These are phyloP conservation scores for Ianthella basta DNA, from an alignment of 37 sponge, comb jelly and placozoan species.

Conservation along the genomic window DNA sequence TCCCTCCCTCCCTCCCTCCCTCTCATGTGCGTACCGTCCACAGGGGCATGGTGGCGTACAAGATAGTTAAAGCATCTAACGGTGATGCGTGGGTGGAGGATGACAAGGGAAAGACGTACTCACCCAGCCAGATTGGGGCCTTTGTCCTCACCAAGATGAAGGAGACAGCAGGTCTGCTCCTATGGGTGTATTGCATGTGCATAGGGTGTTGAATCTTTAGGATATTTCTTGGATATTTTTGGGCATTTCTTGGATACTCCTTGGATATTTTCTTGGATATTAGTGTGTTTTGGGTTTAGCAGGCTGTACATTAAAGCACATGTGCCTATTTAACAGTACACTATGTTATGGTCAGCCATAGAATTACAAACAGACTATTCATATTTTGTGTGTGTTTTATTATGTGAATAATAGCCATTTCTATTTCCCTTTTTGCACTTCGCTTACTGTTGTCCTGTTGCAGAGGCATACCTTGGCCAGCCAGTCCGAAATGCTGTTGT, in stretches of 20 bases:
- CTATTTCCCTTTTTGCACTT: too few relatives aligned
- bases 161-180: constrained; percentile 90
- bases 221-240: too few relatives aligned
- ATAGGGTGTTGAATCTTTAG: neutral
- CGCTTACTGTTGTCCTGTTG: too few relatives aligned
- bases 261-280: too few relatives aligned
- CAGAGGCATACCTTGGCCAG: constrained; percentile 89
- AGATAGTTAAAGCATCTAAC: constrained; percentile 90
- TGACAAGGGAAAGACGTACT: constrained; percentile 88
- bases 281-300: too few relatives aligned
- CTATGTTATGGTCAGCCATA: too few relatives aligned
- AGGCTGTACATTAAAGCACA: too few relatives aligned
- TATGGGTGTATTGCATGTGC: constrained; percentile 15
- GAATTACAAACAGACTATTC: too few relatives aligned
- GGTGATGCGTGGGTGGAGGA: constrained; percentile 99
- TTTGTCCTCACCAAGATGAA: constrained; percentile 98
- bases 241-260: too few relatives aligned
- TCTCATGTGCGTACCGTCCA: neutral
- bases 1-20: neutral
- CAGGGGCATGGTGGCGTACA: constrained; percentile 84
- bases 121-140: constrained; percentile 98
- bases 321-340: too few relatives aligned
- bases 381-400: too few relatives aligned
- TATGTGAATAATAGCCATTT: too few relatives aligned
- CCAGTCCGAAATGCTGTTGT: constrained; percentile 90